Evolutionary conservation across 2,797 vertebrate species (phyloP), one percentile per base, ranked within the genome.

Genomic region (Cyclopterus lumpus): DNA sequence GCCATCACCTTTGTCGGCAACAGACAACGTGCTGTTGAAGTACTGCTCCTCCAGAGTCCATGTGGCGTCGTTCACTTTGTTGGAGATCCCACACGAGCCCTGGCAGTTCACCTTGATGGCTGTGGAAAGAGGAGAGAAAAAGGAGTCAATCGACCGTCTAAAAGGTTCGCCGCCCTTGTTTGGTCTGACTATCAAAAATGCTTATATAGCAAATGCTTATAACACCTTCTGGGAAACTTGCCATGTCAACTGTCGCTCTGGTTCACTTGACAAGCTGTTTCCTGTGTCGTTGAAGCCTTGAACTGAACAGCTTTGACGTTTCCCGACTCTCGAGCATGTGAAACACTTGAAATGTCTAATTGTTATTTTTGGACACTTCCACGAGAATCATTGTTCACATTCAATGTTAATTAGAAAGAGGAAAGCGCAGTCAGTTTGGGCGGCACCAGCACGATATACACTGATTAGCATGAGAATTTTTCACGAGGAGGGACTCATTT

Each of bases 71-170:
- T 97, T 97, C 80, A 96, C 87, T 88, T 97, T 97, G 95, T 59
- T 97, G 61, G 97, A 97, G 67, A 99, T 95, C n/a, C 97, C 97
- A 46, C 97, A 98, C 40, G 93, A 96, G 1, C 98, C 98, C 26
- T 95, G 73, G 48, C 98, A 99, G 94, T 94, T 96, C 90, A 99
- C 97, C 81, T 97, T 98, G 90, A 99, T 97, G 74, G 96, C 98
- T 99, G 93, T 20, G 28, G 62, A 68, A 51, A 67, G 64, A 83
- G 59, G 20, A 82, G 40, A 77, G 15, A 58, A 40, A 22, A 67
- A 14, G 60, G 26, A 9, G 24, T 55, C 53, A 53, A 22, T 26
- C 22, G 11, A 12, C 49, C 24, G 49, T 12, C 49, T 51, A 2
- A 14, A 12, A 24, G 2, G 49, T 12, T 51, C 5, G 1, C 22